phyloP scores from a whole-genome alignment of 2,888 invertebrate genomes.

The Torymus auratus region DNA sequence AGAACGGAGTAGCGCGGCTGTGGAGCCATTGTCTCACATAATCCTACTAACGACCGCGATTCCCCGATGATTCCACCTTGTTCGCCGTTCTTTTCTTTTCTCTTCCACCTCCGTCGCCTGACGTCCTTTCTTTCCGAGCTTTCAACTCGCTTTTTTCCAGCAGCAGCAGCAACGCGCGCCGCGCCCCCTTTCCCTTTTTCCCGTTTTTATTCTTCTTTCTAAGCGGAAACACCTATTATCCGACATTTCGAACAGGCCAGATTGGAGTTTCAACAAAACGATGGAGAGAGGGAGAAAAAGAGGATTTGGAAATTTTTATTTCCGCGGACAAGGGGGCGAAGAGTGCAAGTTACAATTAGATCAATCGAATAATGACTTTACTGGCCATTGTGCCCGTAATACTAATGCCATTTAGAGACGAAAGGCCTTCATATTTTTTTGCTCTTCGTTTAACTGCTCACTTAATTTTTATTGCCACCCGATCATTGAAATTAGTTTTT shows the following conservation, averaged over 20 bases:
- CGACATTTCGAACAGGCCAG: constrained; percentile 16
- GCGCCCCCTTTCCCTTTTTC: neutral
- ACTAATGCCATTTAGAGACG: too few relatives aligned
- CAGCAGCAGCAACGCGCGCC: neutral
- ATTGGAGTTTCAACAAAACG: constrained; percentile 33
- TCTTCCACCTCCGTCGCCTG: constrained; percentile 7
- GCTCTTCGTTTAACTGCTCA: too few relatives aligned
- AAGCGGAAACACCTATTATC: constrained; percentile 51
- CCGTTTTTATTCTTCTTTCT: constrained; percentile 46
- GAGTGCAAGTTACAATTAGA: constrained; percentile 3
- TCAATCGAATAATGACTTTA: constrained; percentile 13
- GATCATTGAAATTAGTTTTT: too few relatives aligned
- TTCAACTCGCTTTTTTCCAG: constrained; percentile 27
- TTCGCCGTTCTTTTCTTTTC: constrained; percentile 53
- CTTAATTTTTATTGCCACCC: too few relatives aligned
- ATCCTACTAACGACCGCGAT: constrained; percentile 62
- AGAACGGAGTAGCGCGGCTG: constrained; percentile 49
- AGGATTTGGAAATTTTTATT: constrained; percentile 14
- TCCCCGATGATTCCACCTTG: constrained; percentile 58
- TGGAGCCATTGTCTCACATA: constrained; percentile 62
- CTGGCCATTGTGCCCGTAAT: too few relatives aligned
- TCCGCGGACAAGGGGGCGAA: neutral
- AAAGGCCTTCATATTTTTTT: too few relatives aligned
- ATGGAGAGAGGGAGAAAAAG: neutral
- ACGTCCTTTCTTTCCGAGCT: constrained; percentile 31